Conservation (phyloP, 2,888 invertebrate species). For the Apoda limacodes region DNA sequence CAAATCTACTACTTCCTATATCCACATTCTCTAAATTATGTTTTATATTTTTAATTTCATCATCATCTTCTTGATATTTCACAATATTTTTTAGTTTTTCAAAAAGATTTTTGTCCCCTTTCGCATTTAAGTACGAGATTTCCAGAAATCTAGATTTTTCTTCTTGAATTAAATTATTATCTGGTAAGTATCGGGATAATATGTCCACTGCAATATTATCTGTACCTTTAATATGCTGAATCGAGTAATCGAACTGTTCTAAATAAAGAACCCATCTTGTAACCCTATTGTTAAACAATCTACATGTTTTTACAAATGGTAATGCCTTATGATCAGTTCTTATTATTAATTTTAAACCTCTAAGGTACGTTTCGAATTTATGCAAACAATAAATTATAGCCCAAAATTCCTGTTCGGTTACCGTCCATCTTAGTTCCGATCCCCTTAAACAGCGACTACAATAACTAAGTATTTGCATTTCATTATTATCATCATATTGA, state of each 20-base stretch:
- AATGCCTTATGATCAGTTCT: conserved; percentile 21
- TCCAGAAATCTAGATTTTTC: conserved; percentile 8
- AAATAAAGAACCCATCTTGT: conserved; percentile 20
- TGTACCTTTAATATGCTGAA: conserved; percentile 17
- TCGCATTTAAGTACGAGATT: conserved; percentile 10
- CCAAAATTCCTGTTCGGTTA: too few relatives aligned
- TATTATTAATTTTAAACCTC: conserved; percentile 19
- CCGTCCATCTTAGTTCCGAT: conserved; percentile 19
- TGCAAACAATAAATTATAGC: conserved; percentile 19
- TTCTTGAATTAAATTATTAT: conserved; percentile 15
- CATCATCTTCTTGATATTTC: conserved; percentile 7
- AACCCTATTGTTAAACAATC: conserved; percentile 18
- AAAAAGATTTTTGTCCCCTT: conserved; percentile 2
- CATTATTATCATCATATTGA: conserved; percentile 13
- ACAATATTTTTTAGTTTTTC: conserved; percentile 2
- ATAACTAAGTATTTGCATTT: conserved; percentile 15
- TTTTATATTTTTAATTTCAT: conserved; percentile 6
- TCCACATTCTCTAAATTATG: too few relatives aligned
- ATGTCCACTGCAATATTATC: conserved; percentile 14
- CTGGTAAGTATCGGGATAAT: conserved; percentile 14
- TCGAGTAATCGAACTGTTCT: conserved; percentile 19
- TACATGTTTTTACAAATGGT: conserved; percentile 19
- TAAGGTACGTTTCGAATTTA: conserved; percentile 22
- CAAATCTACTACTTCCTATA: too few relatives aligned
- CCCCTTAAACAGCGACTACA: conserved; percentile 17